These are phyloP conservation scores for Polypedilum vanderplanki DNA, from an alignment of 1,140 invertebrate genomes.

Conservation along the genomic window DNA sequence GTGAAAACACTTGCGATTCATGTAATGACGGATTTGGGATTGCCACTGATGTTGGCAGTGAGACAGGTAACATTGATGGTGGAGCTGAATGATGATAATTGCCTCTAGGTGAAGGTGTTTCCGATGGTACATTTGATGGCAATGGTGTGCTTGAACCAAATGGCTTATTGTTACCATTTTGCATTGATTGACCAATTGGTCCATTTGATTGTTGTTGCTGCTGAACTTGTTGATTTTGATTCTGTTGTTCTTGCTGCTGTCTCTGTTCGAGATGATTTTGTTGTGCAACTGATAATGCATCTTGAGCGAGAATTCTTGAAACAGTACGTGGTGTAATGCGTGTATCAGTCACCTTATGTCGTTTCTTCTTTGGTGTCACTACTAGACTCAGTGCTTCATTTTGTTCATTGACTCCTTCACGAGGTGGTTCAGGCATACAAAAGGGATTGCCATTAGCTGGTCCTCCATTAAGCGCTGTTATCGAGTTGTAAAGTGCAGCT, in stretches of 20 bases:
- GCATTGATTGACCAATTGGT: constrained; percentile 29
- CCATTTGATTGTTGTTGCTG: constrained; percentile 33
- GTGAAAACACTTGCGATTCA: constrained; percentile 88
- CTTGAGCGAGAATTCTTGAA: constrained; percentile 74
- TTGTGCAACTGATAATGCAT: constrained; percentile 43
- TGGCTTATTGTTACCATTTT: constrained; percentile 27
- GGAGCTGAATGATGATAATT: constrained; percentile 61
- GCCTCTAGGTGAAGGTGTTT: constrained; percentile 62
- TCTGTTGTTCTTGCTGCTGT: constrained; percentile 31
- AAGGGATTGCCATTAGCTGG: constrained; percentile 57
- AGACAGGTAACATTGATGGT: constrained; percentile 55
- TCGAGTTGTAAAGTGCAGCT: constrained; percentile 53
- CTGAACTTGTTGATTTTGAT: constrained; percentile 33
- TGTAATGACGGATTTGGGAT: constrained; percentile 93
- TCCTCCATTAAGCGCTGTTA: constrained; percentile 42
- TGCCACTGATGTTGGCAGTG: constrained; percentile 86
- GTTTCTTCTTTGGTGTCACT: constrained; percentile 89
- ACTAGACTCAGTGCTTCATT: constrained; percentile 90
- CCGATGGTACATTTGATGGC: constrained; percentile 41
- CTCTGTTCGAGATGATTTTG: constrained; percentile 33
- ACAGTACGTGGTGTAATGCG: constrained; percentile 87
- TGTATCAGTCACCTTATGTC: constrained; percentile 95
- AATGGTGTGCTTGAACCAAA: constrained; percentile 45
- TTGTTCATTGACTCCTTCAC: constrained; percentile 64
- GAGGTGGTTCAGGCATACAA: constrained; percentile 50